These are phyloP conservation scores for Bursaphelenchus mucronatus DNA, from an alignment of 1,140 invertebrate genomes.

Conservation along the genomic window DNA sequence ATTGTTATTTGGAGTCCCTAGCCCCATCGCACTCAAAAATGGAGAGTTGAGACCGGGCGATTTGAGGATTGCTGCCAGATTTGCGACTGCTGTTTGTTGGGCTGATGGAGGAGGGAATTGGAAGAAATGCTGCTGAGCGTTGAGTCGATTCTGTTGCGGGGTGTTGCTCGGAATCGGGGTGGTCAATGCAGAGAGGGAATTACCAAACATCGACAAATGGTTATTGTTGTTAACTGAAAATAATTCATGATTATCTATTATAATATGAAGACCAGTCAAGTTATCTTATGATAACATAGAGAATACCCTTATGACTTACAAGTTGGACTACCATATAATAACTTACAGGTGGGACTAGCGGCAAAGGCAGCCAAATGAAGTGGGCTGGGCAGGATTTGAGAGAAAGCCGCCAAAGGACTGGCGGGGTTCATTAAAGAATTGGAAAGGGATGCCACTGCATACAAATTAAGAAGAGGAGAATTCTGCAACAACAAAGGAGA, in stretches of 20 bases:
- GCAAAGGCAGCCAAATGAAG: constrained; percentile 12
- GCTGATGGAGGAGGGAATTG: constrained; percentile 39
- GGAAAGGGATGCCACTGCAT: constrained; percentile 31
- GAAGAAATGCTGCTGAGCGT: constrained; percentile 26
- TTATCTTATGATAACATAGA: neutral
- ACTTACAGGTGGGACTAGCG: constrained; percentile 24
- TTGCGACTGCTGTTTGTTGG: neutral
- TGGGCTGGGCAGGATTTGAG: constrained; percentile 18
- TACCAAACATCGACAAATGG: constrained; percentile 18
- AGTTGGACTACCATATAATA: neutral
- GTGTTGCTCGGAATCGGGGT: constrained; percentile 5
- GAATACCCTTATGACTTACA: constrained; percentile 2
- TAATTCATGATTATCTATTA: neutral
- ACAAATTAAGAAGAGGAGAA: constrained; percentile 27
- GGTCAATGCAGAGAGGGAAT: constrained; percentile 17
- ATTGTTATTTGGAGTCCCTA: constrained; percentile 6
- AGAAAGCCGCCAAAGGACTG: constrained; percentile 12
- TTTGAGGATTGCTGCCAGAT: constrained; percentile 13
- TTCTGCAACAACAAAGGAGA: constrained; percentile 21
- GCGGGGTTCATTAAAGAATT: constrained; percentile 13
- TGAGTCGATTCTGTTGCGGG: constrained; percentile 7
- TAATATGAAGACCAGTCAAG: neutral
- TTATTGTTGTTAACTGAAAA: constrained; percentile 12
- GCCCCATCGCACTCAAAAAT: constrained; percentile 23
- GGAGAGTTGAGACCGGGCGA: constrained; percentile 30